Base-by-base conservation (phyloP, 2,113 vertebrate species). In the Leucopsar rothschildi region DNA sequence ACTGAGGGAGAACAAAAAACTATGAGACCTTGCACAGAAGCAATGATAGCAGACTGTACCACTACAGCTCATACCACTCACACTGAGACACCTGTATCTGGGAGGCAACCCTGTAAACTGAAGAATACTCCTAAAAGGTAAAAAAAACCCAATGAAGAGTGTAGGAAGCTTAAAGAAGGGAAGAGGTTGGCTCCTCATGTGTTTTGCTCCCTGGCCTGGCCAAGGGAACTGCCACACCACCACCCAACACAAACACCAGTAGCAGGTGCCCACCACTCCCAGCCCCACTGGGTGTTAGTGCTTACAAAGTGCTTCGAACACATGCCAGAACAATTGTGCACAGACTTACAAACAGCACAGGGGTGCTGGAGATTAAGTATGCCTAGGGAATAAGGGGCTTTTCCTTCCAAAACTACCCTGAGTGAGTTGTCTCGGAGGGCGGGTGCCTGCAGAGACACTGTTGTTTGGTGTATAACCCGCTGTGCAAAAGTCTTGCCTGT, bases 381-480 rank as follows among this genome's bases (percentile, higher is more conserved):
- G 45, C 28, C 31, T 37, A n/a, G 55, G 45, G 75, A 90, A 72
- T 53, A 56, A 37, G 11, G 50, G 27, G 5, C 6, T 88, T 83
- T 88, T 61, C 21, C 59, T 92, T 83, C 45, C 45, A 68, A 60
- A 76, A 37, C 57, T 45, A 21, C 49, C 22, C n/a, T 37, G 47
- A 59, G 18, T 29, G 40, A 60, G 47, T 8, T n/a, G 37, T 81
- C 50, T 31, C 0, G 0, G 53, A 71, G 71, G 56, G 42, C 4
- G 1, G 31, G 28, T 57, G 47, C 55, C 49, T 73, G 73, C 55
- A 52, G 90, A 79, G 73, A 59, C 5, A 1, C 42, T n/a, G 45
- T 29, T 72, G 53, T 60, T 76, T 5, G 2, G 11, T 56, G 22
- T 29, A 24, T 44, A 37, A 40, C 55, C 31, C 0, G 0, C 69